These are phyloP conservation scores for Phalanger gymnotis DNA, from an alignment of 2,797 vertebrate genomes.

Conservation along the genomic window DNA sequence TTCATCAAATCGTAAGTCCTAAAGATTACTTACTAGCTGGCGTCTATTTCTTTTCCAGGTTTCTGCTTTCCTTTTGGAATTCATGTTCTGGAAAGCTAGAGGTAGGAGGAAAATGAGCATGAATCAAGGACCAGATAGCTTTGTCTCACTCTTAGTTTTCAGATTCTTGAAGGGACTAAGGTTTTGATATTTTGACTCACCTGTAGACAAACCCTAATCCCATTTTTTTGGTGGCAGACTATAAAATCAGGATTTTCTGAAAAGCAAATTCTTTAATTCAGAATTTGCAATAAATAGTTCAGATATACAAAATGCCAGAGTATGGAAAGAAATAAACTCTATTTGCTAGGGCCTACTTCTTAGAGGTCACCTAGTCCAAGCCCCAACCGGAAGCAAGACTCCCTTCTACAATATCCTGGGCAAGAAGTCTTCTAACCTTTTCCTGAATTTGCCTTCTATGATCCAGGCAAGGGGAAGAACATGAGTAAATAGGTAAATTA, in stretches of 20 bases:
- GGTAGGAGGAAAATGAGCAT: constrained; percentile 42
- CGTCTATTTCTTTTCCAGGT: constrained; percentile 94
- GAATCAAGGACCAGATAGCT: constrained; percentile 3
- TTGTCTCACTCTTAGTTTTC: neutral
- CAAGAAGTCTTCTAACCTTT: neutral
- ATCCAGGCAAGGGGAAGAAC: neutral
- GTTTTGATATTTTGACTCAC: constrained; percentile 6
- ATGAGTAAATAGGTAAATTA: neutral
- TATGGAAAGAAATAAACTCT: neutral
- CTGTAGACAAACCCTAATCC: neutral
- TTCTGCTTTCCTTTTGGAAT: constrained; percentile 95
- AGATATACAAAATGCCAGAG: neutral
- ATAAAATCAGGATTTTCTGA: neutral
- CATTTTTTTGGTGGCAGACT: neutral
- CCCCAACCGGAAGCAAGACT: neutral
- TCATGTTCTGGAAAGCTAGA: constrained; percentile 94
- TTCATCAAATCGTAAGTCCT: constrained; percentile 38
- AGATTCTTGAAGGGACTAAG: constrained; percentile 25
- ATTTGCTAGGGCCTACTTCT: neutral
- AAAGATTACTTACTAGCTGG: constrained; percentile 87
- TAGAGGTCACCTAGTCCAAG: neutral
- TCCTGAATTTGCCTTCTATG: neutral
- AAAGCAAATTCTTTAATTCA: neutral
- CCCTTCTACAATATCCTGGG: neutral
- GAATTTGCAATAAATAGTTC: neutral